These are phyloP conservation scores for Lithophane semibrunnea DNA, from an alignment of 2,888 invertebrate species.

Conservation along the genomic window DNA sequence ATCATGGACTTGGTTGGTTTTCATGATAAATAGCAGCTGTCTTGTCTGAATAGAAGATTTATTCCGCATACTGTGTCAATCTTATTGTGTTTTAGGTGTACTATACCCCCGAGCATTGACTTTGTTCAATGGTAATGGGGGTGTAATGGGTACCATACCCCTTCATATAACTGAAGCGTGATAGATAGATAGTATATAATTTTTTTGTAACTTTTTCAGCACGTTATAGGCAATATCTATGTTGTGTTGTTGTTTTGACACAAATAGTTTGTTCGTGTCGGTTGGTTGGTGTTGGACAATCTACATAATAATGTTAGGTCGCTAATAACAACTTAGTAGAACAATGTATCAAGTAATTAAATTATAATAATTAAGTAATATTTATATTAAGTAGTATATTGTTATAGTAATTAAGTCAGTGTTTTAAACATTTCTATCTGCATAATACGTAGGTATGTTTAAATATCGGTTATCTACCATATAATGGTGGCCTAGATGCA, in stretches of 20 bases:
- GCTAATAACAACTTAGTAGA: too few species aligned
- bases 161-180: not conserved
- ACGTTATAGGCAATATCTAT: not conserved
- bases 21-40: constrained; percentile 28
- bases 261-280: too few species aligned
- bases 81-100: too few species aligned
- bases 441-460: not conserved
- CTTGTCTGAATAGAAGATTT: not conserved
- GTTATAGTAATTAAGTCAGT: too few species aligned
- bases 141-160: not conserved
- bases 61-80: not conserved
- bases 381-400: too few species aligned
- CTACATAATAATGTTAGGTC: not conserved
- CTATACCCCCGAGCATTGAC: not conserved
- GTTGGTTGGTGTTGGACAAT: not conserved
- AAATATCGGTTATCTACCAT: not conserved
- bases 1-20: constrained; percentile 34
- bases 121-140: too few species aligned
- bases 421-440: not conserved
- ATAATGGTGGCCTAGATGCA: not conserved
- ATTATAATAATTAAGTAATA: too few species aligned
- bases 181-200: not conserved
- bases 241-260: not conserved
- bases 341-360: too few species aligned
- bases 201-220: not conserved